Evolutionary conservation across 2,797 vertebrate genomes (phyloP).

Genomic region (Betta splendens): DNA sequence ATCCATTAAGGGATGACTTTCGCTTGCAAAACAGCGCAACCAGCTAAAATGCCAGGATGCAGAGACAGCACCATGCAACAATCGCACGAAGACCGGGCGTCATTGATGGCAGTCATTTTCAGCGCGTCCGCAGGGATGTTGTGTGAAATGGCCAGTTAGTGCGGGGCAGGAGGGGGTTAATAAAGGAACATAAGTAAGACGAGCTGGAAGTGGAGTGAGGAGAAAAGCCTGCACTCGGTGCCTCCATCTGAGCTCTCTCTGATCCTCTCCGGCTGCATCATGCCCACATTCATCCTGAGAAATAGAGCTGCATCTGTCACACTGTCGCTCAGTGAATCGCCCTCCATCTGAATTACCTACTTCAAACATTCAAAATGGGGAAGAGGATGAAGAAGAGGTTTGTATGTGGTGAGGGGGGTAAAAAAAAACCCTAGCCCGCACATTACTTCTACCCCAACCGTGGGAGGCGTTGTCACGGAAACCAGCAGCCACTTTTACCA

Average conservation of each 20-base stretch:
- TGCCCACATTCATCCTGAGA: constrained; percentile 44
- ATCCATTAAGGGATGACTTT: constrained; percentile 13
- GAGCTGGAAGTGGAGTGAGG: constrained; percentile 36
- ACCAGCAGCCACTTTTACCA: constrained; percentile 48
- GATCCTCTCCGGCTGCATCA: constrained; percentile 49
- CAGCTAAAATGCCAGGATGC: constrained; percentile 33
- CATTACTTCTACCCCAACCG: constrained; percentile 21
- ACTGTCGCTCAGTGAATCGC: constrained; percentile 37
- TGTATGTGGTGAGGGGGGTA: constrained; percentile 19
- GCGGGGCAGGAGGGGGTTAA: constrained; percentile 55
- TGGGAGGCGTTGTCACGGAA: constrained; percentile 53
- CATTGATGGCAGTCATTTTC: constrained; percentile 70
- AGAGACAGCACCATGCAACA: constrained; percentile 27
- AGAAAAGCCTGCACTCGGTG: constrained; percentile 25
- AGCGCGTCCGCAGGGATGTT: constrained; percentile 45
- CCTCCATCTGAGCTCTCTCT: constrained; percentile 38
- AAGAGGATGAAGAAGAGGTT: background rate
- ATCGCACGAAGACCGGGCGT: constrained; percentile 56
- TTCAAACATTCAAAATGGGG: constrained; percentile 46
- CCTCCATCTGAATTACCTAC: constrained; percentile 50
- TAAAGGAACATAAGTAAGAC: constrained; percentile 56
- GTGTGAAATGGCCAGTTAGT: constrained; percentile 42
- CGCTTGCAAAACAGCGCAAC: constrained; percentile 18
- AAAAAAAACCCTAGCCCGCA: constrained; percentile 12
- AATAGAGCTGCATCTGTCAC: constrained; percentile 59